phyloP scores from a whole-genome alignment of 2,113 vertebrate species.

The Phocoena sinus region DNA sequence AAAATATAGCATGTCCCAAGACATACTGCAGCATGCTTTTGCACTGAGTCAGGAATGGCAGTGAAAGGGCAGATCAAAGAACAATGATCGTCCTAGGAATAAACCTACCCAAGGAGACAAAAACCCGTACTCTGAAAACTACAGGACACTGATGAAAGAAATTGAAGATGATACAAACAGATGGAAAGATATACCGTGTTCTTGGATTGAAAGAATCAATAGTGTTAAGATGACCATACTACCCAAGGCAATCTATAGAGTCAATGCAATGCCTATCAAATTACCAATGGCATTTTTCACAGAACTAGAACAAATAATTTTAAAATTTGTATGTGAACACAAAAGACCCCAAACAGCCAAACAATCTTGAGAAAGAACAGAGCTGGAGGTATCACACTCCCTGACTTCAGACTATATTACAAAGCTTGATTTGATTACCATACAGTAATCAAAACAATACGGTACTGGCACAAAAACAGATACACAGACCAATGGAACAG shows the following conservation, averaged over 20 bases:
- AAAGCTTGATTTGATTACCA: no score
- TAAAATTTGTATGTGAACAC: background rate
- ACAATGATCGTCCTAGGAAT: background rate
- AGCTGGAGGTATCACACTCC: no score
- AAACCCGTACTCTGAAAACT: background rate
- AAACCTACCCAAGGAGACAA: background rate
- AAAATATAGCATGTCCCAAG: background rate
- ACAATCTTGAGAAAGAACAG: background rate
- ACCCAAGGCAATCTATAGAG: background rate
- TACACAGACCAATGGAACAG: no score
- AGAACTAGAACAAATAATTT: background rate
- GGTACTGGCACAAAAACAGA: no score
- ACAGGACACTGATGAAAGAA: background rate
- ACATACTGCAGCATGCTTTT: background rate
- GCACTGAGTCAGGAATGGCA: background rate
- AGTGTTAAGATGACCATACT: background rate
- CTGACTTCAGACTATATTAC: no score
- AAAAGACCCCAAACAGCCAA: background rate
- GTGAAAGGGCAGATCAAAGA: background rate
- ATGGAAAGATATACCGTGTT: rapidly evolving
- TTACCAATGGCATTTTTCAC: background rate
- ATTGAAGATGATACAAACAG: background rate
- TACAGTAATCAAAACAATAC: no score
- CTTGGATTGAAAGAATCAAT: background rate
- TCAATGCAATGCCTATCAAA: background rate